Percentiles rank a stretch among this genome's conserved stretches.
Conservation (phyloP, 2,113 vertebrate genomes). For the Coptodon bakossiorum region DNA sequence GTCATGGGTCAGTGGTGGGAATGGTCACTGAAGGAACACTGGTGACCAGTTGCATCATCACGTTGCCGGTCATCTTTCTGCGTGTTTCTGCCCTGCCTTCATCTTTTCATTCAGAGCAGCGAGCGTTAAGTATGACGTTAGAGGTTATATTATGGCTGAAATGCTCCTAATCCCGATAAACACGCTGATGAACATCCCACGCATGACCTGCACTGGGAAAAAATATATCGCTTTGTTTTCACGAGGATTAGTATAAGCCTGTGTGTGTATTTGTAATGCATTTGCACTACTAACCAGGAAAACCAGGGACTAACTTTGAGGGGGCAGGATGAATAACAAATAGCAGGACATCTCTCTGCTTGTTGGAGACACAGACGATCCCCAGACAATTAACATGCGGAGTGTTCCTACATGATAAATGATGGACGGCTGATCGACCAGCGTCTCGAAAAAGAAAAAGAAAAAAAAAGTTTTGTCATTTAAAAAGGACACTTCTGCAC, state of each 20-base stretch:
- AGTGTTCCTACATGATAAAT: slow-evolving; percentile 6
- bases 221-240: slow-evolving; percentile 64
- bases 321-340: background rate
- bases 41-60: background rate
- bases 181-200: slow-evolving; percentile 48
- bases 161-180: slow-evolving; percentile 56
- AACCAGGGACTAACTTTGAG: background rate
- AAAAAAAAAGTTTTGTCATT: background rate
- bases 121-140: slow-evolving; percentile 20
- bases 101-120: background rate
- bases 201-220: slow-evolving; percentile 36
- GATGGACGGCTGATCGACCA: background rate
- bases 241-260: slow-evolving; percentile 63
- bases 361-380: background rate
- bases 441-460: background rate
- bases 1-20: slow-evolving; percentile 48
- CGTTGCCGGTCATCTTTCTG: background rate
- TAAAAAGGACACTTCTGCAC: background rate
- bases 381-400: background rate
- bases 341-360: background rate
- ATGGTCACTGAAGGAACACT: background rate
- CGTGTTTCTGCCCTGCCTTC: background rate
- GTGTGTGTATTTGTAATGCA: background rate
- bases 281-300: slow-evolving; percentile 15
- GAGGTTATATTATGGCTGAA: slow-evolving; percentile 39